Percentiles rank a stretch among this genome's conserved stretches.
Evolutionary conservation across 2,888 invertebrate genomes (phyloP).

Genomic region (Lasioglossum lativentre): DNA sequence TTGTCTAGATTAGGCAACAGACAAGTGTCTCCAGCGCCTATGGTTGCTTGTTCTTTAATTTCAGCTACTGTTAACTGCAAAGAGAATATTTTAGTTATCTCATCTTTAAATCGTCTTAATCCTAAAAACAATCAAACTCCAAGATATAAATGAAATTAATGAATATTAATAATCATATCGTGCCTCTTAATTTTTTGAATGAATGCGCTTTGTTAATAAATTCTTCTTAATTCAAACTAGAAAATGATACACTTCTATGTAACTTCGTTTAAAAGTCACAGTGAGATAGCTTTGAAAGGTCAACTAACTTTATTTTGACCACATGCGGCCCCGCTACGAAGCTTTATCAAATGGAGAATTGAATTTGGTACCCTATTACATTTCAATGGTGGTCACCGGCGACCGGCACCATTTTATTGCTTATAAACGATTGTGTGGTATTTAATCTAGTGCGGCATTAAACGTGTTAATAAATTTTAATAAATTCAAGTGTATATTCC

Average conservation of each 20-base stretch:
- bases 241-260: not conserved
- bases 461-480: not conserved
- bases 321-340: not conserved
- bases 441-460: not conserved
- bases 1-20: not conserved
- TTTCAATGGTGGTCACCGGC: not conserved
- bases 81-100: not conserved
- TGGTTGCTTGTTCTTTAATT: constrained; percentile 3
- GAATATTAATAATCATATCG: too few species aligned
- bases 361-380: not conserved
- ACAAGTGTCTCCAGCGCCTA: constrained; percentile 46
- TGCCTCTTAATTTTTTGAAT: not conserved
- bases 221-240: not conserved
- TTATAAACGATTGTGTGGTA: not conserved
- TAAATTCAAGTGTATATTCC: not conserved
- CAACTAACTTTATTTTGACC: not conserved
- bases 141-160: not conserved
- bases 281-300: not conserved
- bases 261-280: not conserved
- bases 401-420: too few species aligned
- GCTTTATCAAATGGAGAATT: not conserved
- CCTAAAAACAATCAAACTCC: not conserved
- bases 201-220: not conserved
- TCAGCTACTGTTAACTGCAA: constrained; percentile 10
- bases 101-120: not conserved